Percentiles rank a stretch among this genome's conserved stretches.
Conservation (phyloP, 2,113 vertebrate species). For the Mirounga angustirostris region DNA sequence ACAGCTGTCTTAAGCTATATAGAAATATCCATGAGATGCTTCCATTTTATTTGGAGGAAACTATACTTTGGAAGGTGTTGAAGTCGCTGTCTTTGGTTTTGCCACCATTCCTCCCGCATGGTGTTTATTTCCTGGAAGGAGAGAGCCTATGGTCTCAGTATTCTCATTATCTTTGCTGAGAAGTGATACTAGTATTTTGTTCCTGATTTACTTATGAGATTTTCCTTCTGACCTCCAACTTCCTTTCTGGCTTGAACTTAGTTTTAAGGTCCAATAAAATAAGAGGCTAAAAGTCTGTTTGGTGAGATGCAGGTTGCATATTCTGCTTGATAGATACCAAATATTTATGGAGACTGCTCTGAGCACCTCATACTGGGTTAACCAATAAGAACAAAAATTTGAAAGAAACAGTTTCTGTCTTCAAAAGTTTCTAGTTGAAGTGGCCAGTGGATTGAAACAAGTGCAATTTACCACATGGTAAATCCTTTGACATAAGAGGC, state of each 20-base stretch:
- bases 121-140: neutral
- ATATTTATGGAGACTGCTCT: neutral
- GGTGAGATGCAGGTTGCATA: neutral
- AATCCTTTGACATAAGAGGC: neutral
- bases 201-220: neutral
- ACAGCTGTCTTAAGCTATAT: neutral
- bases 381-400: neutral
- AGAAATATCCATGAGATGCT: neutral
- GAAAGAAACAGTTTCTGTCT: neutral
- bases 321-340: neutral
- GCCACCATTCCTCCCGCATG: too few species aligned
- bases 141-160: neutral
- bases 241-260: neutral
- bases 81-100: neutral
- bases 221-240: neutral
- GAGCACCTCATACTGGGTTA: neutral
- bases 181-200: neutral
- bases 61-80: neutral
- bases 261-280: neutral
- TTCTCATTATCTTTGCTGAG: neutral
- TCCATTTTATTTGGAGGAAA: neutral
- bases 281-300: neutral
- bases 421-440: neutral
- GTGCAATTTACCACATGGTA: neutral
- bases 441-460: neutral